Conservation (phyloP, 2,888 invertebrate genomes). For the Drosophila antonietae region DNA sequence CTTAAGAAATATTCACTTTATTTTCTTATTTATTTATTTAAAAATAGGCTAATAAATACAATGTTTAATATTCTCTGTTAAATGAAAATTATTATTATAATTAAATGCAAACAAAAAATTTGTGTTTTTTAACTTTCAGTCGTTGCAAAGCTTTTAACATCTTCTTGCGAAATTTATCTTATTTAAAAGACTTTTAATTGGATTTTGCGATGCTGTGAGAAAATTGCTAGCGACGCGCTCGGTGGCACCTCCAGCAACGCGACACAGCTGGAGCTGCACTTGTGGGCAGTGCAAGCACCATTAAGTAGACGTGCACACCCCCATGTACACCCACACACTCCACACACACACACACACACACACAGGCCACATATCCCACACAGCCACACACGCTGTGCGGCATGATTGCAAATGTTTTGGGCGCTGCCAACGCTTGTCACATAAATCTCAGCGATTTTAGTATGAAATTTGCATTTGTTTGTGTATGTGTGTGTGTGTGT, state of each 20-base stretch:
- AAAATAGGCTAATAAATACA: neutral
- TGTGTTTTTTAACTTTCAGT: neutral
- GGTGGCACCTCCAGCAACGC: conserved; percentile 36
- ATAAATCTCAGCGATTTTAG: conserved; percentile 71
- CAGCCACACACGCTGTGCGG: conserved; percentile 6
- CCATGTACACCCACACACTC: conserved; percentile 6
- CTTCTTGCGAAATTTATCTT: conserved; percentile 13
- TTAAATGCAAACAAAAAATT: neutral
- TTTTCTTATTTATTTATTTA: neutral
- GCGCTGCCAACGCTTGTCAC: conserved; percentile 41
- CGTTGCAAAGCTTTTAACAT: neutral
- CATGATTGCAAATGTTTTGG: conserved; percentile 42
- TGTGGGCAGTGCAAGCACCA: conserved; percentile 20
- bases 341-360: conserved; percentile 1
- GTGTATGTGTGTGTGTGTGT: conserved; percentile 21
- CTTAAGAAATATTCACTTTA: neutral
- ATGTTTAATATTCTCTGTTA: neutral
- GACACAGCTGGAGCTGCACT: conserved; percentile 45
- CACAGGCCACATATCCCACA: conserved; percentile 7
- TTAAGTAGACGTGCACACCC: conserved; percentile 6
- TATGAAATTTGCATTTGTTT: conserved; percentile 61
- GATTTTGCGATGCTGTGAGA: conserved; percentile 22
- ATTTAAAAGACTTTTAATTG: conserved; percentile 35
- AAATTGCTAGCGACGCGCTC: conserved; percentile 22
- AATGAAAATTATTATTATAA: neutral